Conservation (phyloP, 2,888 invertebrate species). For the Autographa gamma region DNA sequence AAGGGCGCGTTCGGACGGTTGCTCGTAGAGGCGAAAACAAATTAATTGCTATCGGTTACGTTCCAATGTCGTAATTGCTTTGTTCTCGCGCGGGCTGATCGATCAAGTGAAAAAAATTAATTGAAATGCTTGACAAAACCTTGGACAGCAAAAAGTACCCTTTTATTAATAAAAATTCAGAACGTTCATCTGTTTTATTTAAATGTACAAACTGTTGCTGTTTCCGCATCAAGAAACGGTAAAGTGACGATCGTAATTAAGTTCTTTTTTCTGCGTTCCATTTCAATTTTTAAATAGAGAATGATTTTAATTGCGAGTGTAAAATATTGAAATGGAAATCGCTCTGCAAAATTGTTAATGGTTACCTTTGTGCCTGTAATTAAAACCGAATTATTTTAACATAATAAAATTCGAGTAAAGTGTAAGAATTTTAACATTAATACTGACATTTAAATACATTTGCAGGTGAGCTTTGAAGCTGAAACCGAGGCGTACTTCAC, state of each 20-base stretch:
- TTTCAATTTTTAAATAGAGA: background rate
- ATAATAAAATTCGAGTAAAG: background rate
- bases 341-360: background rate
- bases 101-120: slow-evolving; percentile 87
- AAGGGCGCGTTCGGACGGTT: slow-evolving; percentile 78
- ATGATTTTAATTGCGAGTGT: background rate
- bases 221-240: slow-evolving; percentile 33
- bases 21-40: slow-evolving; percentile 83
- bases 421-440: background rate
- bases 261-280: slow-evolving; percentile 9
- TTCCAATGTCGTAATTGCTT: slow-evolving; percentile 85
- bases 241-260: slow-evolving; percentile 17
- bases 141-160: slow-evolving; percentile 58
- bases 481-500: background rate
- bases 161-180: slow-evolving; percentile 53
- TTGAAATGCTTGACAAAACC: slow-evolving; percentile 79
- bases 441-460: background rate
- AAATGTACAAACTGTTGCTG: slow-evolving; percentile 33
- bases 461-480: background rate
- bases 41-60: slow-evolving; percentile 87
- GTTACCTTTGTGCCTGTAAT: background rate
- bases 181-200: slow-evolving; percentile 36
- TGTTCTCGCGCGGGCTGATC: slow-evolving; percentile 80
- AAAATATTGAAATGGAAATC: background rate
- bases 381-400: background rate